phyloP scores from a whole-genome alignment of 1,140 invertebrate species.

The Antheraea pernyi region DNA sequence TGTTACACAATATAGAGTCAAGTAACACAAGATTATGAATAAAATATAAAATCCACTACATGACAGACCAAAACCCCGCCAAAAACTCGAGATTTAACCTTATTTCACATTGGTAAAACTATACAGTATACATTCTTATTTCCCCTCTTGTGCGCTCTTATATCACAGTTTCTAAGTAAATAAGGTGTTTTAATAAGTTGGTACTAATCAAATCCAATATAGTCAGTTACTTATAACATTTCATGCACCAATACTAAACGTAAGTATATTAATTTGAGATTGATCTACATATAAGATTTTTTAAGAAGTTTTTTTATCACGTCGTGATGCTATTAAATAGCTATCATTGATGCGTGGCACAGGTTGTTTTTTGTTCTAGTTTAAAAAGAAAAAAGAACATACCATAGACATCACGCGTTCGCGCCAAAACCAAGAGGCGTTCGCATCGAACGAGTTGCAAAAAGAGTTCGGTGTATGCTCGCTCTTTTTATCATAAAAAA shows the following conservation, averaged over 20 bases:
- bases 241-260: background rate
- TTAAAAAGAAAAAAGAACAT: constrained; percentile 33
- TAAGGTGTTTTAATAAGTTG: too few relatives aligned
- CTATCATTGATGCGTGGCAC: constrained; percentile 51
- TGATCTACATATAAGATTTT: constrained; percentile 38
- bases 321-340: constrained; percentile 48
- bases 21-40: too few relatives aligned
- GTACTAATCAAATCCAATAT: too few relatives aligned
- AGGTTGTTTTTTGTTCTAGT: constrained; percentile 40
- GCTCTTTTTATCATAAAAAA: constrained; percentile 7
- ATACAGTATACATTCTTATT: too few relatives aligned
- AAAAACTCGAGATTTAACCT: too few relatives aligned
- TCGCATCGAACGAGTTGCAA: constrained; percentile 20
- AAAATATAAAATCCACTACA: too few relatives aligned
- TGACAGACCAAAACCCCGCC: too few relatives aligned
- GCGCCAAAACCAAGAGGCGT: constrained; percentile 47
- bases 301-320: constrained; percentile 32
- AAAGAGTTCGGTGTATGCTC: constrained; percentile 6
- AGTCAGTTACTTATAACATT: too few relatives aligned
- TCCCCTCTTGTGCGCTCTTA: too few relatives aligned
- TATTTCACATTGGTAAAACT: too few relatives aligned
- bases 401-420: constrained; percentile 37
- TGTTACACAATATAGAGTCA: too few relatives aligned
- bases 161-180: too few relatives aligned
- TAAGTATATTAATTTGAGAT: constrained; percentile 30